These are phyloP conservation scores for Polia nebulosa DNA, from an alignment of 2,888 invertebrate genomes.

Conservation along the genomic window DNA sequence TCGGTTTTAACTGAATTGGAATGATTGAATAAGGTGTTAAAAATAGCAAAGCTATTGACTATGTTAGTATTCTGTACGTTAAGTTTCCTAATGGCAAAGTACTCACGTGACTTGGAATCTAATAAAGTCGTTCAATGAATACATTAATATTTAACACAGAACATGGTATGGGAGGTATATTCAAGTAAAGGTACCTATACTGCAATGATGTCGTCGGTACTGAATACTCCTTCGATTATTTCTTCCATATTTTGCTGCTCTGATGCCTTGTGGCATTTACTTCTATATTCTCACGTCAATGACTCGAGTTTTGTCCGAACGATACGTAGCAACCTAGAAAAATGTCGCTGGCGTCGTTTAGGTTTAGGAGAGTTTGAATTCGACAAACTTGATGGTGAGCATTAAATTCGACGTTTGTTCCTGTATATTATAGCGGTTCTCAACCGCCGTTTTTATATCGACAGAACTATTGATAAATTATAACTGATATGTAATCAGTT, in stretches of 20 bases:
- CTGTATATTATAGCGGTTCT: too few species aligned
- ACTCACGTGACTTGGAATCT: constrained; percentile 11
- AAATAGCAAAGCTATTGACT: constrained; percentile 6
- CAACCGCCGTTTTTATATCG: too few species aligned
- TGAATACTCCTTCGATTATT: neutral
- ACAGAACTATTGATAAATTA: too few species aligned
- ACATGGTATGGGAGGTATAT: neutral
- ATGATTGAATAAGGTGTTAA: constrained; percentile 5
- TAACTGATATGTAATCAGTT: too few species aligned
- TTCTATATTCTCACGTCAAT: neutral
- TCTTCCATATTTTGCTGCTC: neutral
- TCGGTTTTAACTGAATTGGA: constrained; percentile 7
- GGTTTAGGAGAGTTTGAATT: neutral
- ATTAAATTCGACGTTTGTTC: too few species aligned
- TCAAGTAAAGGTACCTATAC: neutral
- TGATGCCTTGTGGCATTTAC: neutral
- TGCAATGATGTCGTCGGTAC: neutral
- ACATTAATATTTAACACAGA: neutral
- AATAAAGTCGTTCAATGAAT: constrained; percentile 19
- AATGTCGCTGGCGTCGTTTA: neutral
- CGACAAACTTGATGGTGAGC: too few species aligned
- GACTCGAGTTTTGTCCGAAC: neutral
- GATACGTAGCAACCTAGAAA: too few species aligned
- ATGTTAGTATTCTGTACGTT: neutral
- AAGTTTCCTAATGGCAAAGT: constrained; percentile 11